These are phyloP conservation scores for Drosophila micromelanica DNA, from an alignment of 1,140 invertebrate species.

Conservation along the genomic window DNA sequence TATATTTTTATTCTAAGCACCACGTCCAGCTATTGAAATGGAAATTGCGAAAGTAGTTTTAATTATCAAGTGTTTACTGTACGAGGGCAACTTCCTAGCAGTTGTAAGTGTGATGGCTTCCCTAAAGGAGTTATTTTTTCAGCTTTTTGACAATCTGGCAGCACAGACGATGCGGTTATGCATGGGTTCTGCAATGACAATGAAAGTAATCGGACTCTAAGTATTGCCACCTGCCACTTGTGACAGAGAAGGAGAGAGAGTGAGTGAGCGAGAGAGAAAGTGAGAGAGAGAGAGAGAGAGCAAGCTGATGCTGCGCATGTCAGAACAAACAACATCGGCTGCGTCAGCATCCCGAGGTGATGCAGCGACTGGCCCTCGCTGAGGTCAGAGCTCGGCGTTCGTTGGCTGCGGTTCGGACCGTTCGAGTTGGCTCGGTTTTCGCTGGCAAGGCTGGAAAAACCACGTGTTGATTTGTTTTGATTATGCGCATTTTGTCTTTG, in stretches of 20 bases:
- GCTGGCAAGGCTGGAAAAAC: constrained; percentile 62
- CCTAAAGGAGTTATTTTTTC: not conserved
- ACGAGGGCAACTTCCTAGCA: too few species aligned
- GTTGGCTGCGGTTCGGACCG: not conserved
- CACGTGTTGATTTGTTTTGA: constrained; percentile 84
- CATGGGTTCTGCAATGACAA: too few species aligned
- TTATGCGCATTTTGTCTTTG: constrained; percentile 78
- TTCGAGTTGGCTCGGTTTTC: constrained; percentile 33
- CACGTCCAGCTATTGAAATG: too few species aligned
- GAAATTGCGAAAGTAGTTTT: too few species aligned
- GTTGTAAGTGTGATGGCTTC: too few species aligned
- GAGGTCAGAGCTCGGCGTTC: constrained; percentile 23
- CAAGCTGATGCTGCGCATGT: constrained; percentile 8
- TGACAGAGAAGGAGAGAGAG: too few species aligned
- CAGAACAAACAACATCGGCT: constrained; percentile 18
- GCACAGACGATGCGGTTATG: not conserved
- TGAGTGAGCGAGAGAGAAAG: not conserved
- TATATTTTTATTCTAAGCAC: too few species aligned
- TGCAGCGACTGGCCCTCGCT: constrained; percentile 11
- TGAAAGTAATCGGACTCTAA: not conserved
- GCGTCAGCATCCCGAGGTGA: constrained; percentile 15
- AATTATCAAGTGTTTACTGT: too few species aligned
- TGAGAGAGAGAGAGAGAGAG: not conserved
- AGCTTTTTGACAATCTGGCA: constrained; percentile 14
- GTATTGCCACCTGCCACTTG: not conserved